These are phyloP conservation scores for Esox lucius DNA, from an alignment of 2,797 vertebrate genomes.

Conservation along the genomic window DNA sequence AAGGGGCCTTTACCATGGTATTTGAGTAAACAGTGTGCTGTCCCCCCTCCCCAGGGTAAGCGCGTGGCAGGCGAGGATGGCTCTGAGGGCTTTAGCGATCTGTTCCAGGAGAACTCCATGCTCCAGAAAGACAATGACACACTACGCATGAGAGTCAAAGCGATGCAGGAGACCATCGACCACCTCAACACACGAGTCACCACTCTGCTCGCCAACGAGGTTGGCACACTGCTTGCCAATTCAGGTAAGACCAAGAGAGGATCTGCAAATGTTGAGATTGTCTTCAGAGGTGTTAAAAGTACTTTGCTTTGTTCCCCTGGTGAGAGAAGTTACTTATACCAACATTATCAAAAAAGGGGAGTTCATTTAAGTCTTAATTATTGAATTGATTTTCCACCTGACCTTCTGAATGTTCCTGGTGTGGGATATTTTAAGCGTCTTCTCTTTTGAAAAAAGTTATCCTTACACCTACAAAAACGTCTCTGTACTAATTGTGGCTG, in stretches of 20 bases:
- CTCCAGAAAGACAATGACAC: constrained; percentile 89
- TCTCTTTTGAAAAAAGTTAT: no score
- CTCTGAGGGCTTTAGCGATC: constrained; percentile 86
- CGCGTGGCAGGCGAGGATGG: constrained; percentile 88
- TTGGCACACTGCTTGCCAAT: constrained; percentile 87
- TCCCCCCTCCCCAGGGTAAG: constrained; percentile 80
- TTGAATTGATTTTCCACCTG: no score
- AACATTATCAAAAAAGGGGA: no score
- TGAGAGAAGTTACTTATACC: no score
- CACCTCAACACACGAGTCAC: constrained; percentile 91
- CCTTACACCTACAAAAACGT: no score
- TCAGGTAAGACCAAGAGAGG: constrained; percentile 72
- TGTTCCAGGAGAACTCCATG: constrained; percentile 92
- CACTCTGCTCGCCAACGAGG: constrained; percentile 91
- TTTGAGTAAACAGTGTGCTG: constrained; percentile 30
- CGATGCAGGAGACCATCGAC: constrained; percentile 97
- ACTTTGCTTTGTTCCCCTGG: background rate
- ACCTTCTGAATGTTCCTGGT: no score
- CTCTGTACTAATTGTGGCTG: background rate
- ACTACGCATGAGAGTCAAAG: constrained; percentile 89
- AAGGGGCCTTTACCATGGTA: constrained; percentile 27
- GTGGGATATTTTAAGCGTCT: no score
- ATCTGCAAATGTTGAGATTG: no score
- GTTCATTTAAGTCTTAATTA: no score
- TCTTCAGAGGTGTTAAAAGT: no score